A percentile compares a stretch with the other conserved stretches of the same genome.
Conservation (phyloP, 2,113 vertebrate species). For the Nanger granti region DNA sequence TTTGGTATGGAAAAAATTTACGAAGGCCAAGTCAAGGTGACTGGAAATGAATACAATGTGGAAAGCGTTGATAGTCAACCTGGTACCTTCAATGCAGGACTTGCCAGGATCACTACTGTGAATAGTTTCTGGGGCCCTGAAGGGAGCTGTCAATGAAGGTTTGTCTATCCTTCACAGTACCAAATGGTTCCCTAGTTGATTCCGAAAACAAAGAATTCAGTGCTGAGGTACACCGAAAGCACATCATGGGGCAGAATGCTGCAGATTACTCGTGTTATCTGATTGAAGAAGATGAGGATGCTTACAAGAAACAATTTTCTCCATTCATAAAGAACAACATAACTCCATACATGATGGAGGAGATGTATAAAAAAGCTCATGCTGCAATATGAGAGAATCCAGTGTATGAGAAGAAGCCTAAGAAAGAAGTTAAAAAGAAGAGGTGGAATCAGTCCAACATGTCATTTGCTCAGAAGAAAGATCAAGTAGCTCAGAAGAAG, state of each 20-base stretch:
- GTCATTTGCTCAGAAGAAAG: not conserved
- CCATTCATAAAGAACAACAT: not conserved
- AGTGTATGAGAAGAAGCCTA: not conserved
- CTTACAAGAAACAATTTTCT: not conserved
- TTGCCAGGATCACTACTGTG: not conserved
- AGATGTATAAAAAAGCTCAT: not conserved
- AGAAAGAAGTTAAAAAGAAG: not conserved
- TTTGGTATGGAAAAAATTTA: not conserved
- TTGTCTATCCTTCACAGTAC: not conserved
- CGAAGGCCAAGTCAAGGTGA: not conserved
- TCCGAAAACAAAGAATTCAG: not conserved
- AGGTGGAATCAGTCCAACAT: not conserved
- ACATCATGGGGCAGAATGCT: not conserved
- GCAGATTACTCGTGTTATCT: not conserved
- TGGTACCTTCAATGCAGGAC: not conserved
- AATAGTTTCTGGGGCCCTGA: not conserved
- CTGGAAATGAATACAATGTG: not conserved
- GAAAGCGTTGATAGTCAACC: not conserved
- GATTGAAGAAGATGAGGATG: not conserved
- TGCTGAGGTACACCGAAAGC: not conserved
- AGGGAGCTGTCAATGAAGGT: not conserved
- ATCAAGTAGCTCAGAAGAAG: not conserved
- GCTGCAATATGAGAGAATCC: not conserved
- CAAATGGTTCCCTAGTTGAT: not conserved
- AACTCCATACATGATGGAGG: not conserved